phyloP scores from a whole-genome alignment of 2,113 vertebrate species.

The Bostrychus sinensis region DNA sequence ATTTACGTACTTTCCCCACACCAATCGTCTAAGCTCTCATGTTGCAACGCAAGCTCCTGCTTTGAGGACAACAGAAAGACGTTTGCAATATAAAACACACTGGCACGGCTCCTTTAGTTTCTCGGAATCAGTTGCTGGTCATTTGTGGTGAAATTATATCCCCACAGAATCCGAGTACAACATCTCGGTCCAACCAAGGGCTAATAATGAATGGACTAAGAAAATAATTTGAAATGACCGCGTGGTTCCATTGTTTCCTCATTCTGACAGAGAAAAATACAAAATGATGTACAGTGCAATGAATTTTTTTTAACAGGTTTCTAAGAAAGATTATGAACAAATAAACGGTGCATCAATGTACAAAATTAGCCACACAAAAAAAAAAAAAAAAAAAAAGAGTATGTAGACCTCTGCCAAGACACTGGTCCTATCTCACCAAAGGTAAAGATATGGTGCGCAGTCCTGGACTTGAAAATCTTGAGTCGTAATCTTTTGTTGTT shows the following conservation, averaged over 20 bases:
- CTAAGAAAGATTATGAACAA: too few relatives aligned
- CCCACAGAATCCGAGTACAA: conserved; percentile 57
- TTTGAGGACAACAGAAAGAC: conserved; percentile 53
- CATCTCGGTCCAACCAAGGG: conserved; percentile 59
- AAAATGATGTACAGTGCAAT: conserved; percentile 12
- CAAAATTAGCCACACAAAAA: too few relatives aligned
- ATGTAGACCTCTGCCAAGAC: too few relatives aligned
- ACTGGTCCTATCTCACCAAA: too few relatives aligned
- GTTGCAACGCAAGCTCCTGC: conserved; percentile 9
- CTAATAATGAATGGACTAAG: conserved; percentile 69
- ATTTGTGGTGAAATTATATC: conserved; percentile 76
- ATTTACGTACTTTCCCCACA: conserved; percentile 19
- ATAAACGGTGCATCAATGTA: too few relatives aligned
- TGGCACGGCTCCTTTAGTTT: conserved; percentile 62
- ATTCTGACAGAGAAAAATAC: conserved; percentile 63
- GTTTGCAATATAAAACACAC: conserved; percentile 53
- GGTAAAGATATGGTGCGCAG: too few relatives aligned
- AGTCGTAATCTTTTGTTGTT: too few relatives aligned
- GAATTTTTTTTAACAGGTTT: too few relatives aligned
- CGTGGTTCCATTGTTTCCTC: conserved; percentile 66
- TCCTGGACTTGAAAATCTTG: too few relatives aligned
- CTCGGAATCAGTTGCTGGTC: conserved; percentile 68
- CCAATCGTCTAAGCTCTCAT: conserved; percentile 14
- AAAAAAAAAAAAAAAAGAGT: too few relatives aligned
- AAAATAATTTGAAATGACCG: conserved; percentile 56